Base-by-base conservation (phyloP, 1,140 invertebrate species). In the Dendroctonus ponderosae region DNA sequence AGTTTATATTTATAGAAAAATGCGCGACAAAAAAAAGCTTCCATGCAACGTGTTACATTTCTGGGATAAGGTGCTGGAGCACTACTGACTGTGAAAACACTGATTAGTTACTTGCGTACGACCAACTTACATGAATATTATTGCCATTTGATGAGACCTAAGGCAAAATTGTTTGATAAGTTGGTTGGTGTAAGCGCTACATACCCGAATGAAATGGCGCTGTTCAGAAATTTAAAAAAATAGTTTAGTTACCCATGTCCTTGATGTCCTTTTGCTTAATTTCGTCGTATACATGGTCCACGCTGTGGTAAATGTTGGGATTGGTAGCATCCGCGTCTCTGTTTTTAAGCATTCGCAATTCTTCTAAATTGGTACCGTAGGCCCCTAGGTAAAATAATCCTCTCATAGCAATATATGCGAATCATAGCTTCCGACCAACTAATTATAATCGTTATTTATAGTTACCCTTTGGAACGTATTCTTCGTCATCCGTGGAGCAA, bases 271-370 rank as follows among this genome's bases (percentile, higher is more conserved):
- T 92, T 38, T 91, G 89, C 76, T 94, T 94, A 62, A 96, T 94
- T 80, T 96, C 93, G 78, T 94, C 92, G 74, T 96, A 96, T 0
- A 95, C 85, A 76, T 95, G 93, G 69, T 95, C 92, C 9, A 87
- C 80, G 70, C 86, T 89, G 65, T 93, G 86, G 74, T 94, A 95
- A 7, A 95, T 83, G 74, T 92, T 94, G 0, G 92, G 92, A 81
- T 94, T 94, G 5, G 87, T 89, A 7, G 85, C 76, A 78, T 94
- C 91, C 0, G 91, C 91, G 70, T 92, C 91, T 72, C 86, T 85
- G 75, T 94, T 94, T 76, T 94, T 94, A 44, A 87, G 68, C 0
- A 83, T 82, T 40, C 83, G 74, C n/a, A 76, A 72, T 70, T 78
- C 75, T 56, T 71, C 70, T 8, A 57, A 48, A 52, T 59, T 71